A percentile compares a stretch with the other conserved stretches of the same genome.
phyloP scores from a whole-genome alignment of 2,888 invertebrate species.

The Caenorhabditis imperialis region DNA sequence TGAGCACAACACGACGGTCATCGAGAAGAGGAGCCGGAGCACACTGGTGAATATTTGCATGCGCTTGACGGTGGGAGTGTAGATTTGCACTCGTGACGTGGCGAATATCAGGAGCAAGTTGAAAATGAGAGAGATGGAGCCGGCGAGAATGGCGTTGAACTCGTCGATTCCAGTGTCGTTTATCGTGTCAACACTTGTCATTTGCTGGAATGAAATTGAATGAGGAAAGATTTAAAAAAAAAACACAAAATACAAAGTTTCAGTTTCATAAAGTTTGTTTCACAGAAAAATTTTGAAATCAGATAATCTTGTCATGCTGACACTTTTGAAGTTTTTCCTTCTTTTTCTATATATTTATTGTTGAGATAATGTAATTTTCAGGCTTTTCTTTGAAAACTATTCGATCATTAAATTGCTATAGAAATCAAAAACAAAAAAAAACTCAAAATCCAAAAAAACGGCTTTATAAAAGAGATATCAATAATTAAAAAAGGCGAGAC shows the following conservation, averaged over 20 bases:
- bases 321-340: no score
- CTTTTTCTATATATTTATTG: no score
- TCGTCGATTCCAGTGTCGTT: slow-evolving; percentile 42
- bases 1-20: slow-evolving; percentile 18
- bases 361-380: no score
- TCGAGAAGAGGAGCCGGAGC: slow-evolving; percentile 33
- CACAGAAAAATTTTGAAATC: no score
- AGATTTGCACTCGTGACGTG: slow-evolving; percentile 38
- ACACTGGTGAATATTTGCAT: slow-evolving; percentile 21
- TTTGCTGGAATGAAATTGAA: slow-evolving; percentile 4
- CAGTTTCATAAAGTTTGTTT: background rate
- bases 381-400: no score
- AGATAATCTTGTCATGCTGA: no score
- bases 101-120: slow-evolving; percentile 23
- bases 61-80: slow-evolving; percentile 25
- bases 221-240: background rate
- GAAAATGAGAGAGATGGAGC: slow-evolving; percentile 20
- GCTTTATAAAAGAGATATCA: background rate
- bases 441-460: background rate
- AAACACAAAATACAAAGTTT: background rate
- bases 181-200: slow-evolving; percentile 12
- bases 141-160: slow-evolving; percentile 26
- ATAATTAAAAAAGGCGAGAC: background rate
- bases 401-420: no score
- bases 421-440: slow-evolving; percentile 1